phyloP scores from a whole-genome alignment of 2,797 vertebrate genomes.

The Cossypha heuglini region DNA sequence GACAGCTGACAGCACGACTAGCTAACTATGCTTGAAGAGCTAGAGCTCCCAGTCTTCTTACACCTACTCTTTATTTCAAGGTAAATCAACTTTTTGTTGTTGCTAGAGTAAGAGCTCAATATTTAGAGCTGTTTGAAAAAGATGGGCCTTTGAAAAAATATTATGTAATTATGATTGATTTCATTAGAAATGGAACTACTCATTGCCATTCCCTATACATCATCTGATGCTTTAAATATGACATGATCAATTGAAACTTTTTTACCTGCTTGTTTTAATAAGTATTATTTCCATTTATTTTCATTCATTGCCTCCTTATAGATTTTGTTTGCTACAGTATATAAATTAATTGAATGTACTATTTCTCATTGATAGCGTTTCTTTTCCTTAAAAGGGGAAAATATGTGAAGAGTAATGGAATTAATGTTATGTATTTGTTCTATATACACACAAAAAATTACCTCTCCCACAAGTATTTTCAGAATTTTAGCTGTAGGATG shows the following conservation, averaged over 20 bases:
- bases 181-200: neutral
- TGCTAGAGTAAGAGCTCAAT: neutral
- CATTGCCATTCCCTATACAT: neutral
- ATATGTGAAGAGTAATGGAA: neutral
- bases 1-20: constrained; percentile 29
- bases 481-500: neutral
- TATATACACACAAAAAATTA: neutral
- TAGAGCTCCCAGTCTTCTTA: constrained; percentile 12
- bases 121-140: neutral
- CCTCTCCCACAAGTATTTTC: neutral
- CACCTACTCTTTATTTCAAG: constrained; percentile 9
- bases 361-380: neutral
- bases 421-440: neutral
- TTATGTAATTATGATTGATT: neutral
- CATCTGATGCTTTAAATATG: neutral
- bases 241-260: neutral
- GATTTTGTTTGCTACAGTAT: neutral
- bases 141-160: neutral
- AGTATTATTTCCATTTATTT: neutral
- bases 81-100: constrained; percentile 28
- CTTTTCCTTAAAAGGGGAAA: neutral
- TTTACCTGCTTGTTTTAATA: neutral
- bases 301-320: neutral
- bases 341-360: neutral
- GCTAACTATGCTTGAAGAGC: constrained; percentile 19